Conservation (phyloP, 2,888 invertebrate genomes). For the Podabrus alpinus region DNA sequence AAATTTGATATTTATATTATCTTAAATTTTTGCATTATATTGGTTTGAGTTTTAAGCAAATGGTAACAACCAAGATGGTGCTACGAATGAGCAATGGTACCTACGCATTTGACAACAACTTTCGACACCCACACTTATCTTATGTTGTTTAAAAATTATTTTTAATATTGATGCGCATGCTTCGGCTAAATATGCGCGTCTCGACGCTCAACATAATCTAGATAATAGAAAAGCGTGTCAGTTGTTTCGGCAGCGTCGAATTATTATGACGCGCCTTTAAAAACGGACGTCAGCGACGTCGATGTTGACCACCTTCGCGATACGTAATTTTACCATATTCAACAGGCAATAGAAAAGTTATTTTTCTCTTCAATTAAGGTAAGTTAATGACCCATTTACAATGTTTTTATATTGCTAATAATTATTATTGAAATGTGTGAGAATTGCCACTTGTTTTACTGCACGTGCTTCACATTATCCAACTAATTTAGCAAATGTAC, state of each 20-base stretch:
- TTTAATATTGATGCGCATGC: constrained; percentile 17
- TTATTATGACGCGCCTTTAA: constrained; percentile 31
- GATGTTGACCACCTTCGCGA: constrained; percentile 77
- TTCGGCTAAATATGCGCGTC: constrained; percentile 19
- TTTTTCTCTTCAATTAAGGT: neutral
- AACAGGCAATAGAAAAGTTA: neutral
- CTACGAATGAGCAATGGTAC: neutral
- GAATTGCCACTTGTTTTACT: neutral
- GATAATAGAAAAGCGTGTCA: constrained; percentile 29
- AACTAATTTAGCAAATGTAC: neutral
- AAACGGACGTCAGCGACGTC: constrained; percentile 20
- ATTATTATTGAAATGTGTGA: neutral
- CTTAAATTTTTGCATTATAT: neutral
- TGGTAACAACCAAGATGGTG: neutral
- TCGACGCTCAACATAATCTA: constrained; percentile 24
- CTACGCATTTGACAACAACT: neutral
- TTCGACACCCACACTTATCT: neutral
- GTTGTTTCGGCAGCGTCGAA: constrained; percentile 27
- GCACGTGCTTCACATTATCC: neutral
- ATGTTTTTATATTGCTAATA: neutral
- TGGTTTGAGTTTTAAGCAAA: neutral
- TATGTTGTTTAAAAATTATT: neutral
- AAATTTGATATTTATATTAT: neutral
- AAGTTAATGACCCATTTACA: neutral
- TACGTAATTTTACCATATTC: neutral